Base-by-base conservation (phyloP, 2,113 vertebrate species). In the Jacana jacana region DNA sequence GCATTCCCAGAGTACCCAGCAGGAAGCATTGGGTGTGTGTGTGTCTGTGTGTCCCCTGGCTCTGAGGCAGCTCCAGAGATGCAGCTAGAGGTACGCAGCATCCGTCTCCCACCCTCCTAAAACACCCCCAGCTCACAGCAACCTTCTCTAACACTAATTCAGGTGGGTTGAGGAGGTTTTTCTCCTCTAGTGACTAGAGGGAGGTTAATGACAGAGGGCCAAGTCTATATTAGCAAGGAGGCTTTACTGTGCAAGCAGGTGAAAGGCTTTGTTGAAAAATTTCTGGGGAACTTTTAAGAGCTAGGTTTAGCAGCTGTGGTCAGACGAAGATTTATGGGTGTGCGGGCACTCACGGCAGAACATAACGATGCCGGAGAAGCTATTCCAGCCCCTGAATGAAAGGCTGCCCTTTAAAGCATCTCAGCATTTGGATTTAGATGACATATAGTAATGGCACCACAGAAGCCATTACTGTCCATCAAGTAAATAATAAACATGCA, bases 391-490 rank as follows among this genome's bases (percentile, higher is more conserved):
- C 71, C 22, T 0, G 12, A 39, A 52, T 64, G 82, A 83, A 51
- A 68, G 76, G 85, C 72, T 90, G 86, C 86, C 85, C 95, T 96
- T 95, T 93, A 31, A 39, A 93, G 68, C 88, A 30, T 49, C 95
- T 78, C 93, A 55, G 82, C 37, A 0, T 44, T 64, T 81, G 87
- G 93, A 68, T 96, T 93, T 60, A 63, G 88, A 68, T 96, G 96
- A 93, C 76, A 75, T 37, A 82, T 1, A 60, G 91, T 40, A 89
- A 77, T 64, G 71, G 92, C 89, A 88, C 86, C 39, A 10, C 88
- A 75, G 92, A 83, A 95, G 33, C 72, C 92, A 90, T 94, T 88
- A 90, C 92, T 94, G 95, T 95, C 94, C 81, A 51, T 94, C 95
- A 86, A 28, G 82, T 75, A 90, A 96, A 95, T 69, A 94, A 92